Percentiles rank a stretch among this genome's conserved stretches.
Evolutionary conservation across 2,113 vertebrate species (phyloP).

Genomic region (Athene noctua): DNA sequence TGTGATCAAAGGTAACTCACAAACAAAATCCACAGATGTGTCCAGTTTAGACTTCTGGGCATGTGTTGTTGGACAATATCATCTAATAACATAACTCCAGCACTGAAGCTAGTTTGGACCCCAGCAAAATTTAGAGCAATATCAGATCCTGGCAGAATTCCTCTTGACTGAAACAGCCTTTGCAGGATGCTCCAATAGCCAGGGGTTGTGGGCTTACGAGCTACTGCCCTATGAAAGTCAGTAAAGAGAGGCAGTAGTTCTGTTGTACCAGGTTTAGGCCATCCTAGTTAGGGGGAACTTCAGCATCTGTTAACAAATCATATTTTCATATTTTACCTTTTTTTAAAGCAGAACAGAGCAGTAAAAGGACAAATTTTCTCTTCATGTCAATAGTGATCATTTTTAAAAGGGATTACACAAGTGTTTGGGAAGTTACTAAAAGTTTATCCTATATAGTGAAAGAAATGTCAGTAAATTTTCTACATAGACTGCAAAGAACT

Average conservation of each 20-base stretch:
- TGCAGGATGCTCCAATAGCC: not conserved
- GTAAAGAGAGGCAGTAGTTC: not conserved
- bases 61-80: not conserved
- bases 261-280: not conserved
- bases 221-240: not conserved
- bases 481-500: not conserved
- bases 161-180: not conserved
- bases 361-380: not conserved
- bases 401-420: not conserved
- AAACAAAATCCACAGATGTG: not conserved
- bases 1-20: not conserved
- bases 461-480: not conserved
- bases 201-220: not conserved
- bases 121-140: not conserved
- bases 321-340: not conserved
- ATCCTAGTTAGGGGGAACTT: not conserved
- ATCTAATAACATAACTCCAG: not conserved
- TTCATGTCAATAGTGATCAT: not conserved
- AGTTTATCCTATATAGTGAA: not conserved
- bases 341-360: not conserved
- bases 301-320: not conserved
- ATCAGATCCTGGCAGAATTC: not conserved
- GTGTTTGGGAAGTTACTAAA: not conserved
- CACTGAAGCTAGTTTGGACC: not conserved
- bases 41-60: not conserved